Evolutionary conservation across 2,888 invertebrate genomes (phyloP).

Genomic region (Catocala fraxini): DNA sequence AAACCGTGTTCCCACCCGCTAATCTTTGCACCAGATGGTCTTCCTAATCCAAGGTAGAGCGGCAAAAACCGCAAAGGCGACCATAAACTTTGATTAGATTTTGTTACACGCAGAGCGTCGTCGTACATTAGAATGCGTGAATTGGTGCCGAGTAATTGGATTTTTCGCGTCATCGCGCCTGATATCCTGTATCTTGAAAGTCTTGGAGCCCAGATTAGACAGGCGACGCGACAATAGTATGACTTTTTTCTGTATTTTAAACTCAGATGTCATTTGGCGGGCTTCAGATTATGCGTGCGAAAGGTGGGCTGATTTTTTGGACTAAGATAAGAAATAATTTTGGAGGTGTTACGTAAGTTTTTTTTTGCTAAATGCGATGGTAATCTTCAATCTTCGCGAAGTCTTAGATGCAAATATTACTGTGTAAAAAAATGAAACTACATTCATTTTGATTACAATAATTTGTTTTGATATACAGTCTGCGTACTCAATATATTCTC

Average conservation of each 20-base stretch:
- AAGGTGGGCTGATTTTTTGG: constrained; percentile 2
- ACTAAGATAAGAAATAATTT: constrained; percentile 15
- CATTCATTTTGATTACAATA: no score
- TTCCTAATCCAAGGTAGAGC: constrained; percentile 66
- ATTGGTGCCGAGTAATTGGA: constrained; percentile 82
- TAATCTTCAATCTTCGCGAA: neutral
- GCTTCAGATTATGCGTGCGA: constrained; percentile 4
- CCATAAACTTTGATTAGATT: constrained; percentile 87
- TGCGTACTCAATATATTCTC: no score
- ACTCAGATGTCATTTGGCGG: constrained; percentile 8
- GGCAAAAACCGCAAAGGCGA: constrained; percentile 79
- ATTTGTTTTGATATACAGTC: no score
- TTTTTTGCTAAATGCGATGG: neutral
- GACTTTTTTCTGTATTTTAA: constrained; percentile 18
- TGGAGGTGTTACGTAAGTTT: constrained; percentile 1
- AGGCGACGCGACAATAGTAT: constrained; percentile 15
- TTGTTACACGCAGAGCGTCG: constrained; percentile 67
- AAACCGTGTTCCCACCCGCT: constrained; percentile 40
- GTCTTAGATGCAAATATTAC: neutral
- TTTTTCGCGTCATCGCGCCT: constrained; percentile 83
- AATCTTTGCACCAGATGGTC: constrained; percentile 45
- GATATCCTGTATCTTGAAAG: constrained; percentile 63
- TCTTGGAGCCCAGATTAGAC: constrained; percentile 21
- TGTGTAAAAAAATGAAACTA: neutral
- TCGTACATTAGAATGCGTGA: constrained; percentile 84